phyloP scores from a whole-genome alignment of 2,797 vertebrate species.

The Percopsis omiscomaycus region DNA sequence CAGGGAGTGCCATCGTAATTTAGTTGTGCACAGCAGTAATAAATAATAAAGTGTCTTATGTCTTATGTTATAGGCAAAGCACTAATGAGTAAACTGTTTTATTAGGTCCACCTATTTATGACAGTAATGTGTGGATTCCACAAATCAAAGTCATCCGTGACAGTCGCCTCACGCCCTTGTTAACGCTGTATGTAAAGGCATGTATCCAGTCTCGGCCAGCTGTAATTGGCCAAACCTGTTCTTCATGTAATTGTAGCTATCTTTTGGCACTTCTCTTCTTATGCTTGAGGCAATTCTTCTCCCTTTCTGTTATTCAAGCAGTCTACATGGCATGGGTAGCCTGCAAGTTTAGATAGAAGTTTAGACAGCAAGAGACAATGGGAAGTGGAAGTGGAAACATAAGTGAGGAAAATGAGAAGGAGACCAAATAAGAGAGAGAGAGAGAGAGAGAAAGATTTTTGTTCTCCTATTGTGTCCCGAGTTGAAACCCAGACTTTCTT shows the following conservation, averaged over 20 bases:
- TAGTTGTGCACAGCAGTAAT: too few relatives aligned
- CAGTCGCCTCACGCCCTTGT: constrained; percentile 13
- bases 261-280: background rate
- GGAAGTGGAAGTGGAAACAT: background rate
- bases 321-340: background rate
- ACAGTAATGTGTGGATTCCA: constrained; percentile 27
- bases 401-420: background rate
- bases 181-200: too few relatives aligned
- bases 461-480: too few relatives aligned
- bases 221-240: constrained; percentile 7
- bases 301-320: constrained; percentile 1
- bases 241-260: background rate
- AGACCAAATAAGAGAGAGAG: background rate
- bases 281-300: background rate
- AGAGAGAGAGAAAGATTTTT: background rate
- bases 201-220: too few relatives aligned
- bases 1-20: too few relatives aligned
- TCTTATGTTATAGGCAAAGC: too few relatives aligned
- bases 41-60: too few relatives aligned
- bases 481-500: too few relatives aligned
- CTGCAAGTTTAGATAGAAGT: background rate
- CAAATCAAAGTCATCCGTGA: constrained; percentile 27
- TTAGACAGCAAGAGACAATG: background rate
- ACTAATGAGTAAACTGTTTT: constrained; percentile 5
- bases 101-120: background rate